Base-by-base conservation (phyloP, 53 echinoderm and acorn worm genomes). In the Temnopleurus reevesii region DNA sequence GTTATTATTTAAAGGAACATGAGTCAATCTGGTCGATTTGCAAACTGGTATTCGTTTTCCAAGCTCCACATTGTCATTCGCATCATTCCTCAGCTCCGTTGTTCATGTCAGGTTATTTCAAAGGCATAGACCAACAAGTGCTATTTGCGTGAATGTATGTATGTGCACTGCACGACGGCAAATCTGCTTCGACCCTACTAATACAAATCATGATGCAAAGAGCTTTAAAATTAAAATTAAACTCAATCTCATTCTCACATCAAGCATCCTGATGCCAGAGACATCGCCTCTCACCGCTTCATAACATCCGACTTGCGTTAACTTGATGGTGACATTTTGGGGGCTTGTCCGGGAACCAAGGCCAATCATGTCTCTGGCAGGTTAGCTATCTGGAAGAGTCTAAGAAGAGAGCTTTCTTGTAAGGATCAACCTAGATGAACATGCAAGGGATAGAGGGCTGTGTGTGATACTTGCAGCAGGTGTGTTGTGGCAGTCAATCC, bases 211-310 rank as follows among this genome's bases (percentile, higher is more conserved):
- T 34, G 83, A 83, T 83, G 83, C 83, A 83, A 53, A 83, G 56
- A 83, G 83, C 55, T 83, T 34, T 55, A 25, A 36, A 55, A 83
- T 53, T 49, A 80, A 80, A 47, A 26, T 80, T 54, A 54, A 15
- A 36, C 55, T 83, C 33, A 23, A 31, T 83, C 55, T 71, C 66
- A 87, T 87, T 65, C 88, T 51, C 88, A 87, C 71, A 46, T 87
- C 88, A 87, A 87, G 86, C 71, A 66, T 17, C 36, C 31, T 54
- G 88, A 66, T 47, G 71, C 53, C 71, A 53, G 12, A 1, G 27
- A 49, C 27, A 27, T 79, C 79, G 28, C 12, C 15, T 51, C n/a
- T 17, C 12, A 63, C 63, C 15, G 33, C 17, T 61, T 29, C 61
- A 61, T 33, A 12, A 33, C 61, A 61, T 31, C n/a, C 19, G 57